Conservation (phyloP, 2,888 invertebrate genomes). For the Drosophila vallismaia region DNA sequence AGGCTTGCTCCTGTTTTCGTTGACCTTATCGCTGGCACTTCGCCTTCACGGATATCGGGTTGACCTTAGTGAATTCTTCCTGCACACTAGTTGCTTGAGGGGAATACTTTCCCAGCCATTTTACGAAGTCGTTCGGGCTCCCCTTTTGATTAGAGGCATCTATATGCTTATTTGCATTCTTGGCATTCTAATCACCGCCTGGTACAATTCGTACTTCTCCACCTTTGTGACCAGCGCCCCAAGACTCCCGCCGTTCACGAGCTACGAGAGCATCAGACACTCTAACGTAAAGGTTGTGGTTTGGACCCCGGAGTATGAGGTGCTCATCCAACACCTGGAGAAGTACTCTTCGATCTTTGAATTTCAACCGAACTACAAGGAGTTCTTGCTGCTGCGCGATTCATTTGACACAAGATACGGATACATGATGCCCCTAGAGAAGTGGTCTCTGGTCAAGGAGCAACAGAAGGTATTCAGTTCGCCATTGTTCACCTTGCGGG, state of each 20-base stretch:
- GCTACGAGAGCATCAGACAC: conserved; percentile 59
- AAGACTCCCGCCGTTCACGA: conserved; percentile 41
- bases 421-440: conserved; percentile 48
- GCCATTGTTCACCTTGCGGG: conserved; percentile 40
- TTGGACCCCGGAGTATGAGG: conserved; percentile 51
- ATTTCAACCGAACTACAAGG: conserved; percentile 12
- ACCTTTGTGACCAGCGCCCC: conserved; percentile 70
- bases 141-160: conserved; percentile 56
- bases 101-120: conserved; percentile 70
- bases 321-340: conserved; percentile 22
- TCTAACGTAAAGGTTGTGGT: conserved; percentile 55
- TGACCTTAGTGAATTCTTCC: conserved; percentile 41
- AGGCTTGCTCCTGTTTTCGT: conserved; percentile 56
- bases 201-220: conserved; percentile 73
- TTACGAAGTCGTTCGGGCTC: conserved; percentile 49
- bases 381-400: conserved; percentile 32
- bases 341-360: conserved; percentile 25
- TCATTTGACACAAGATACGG: conserved; percentile 36
- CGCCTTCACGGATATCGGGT: conserved; percentile 46
- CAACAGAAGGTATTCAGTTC: conserved; percentile 47
- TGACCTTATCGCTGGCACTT: conserved; percentile 57
- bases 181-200: conserved; percentile 73
- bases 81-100: conserved; percentile 66
- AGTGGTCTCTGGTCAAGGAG: conserved; percentile 44
- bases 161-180: conserved; percentile 71